Base-by-base conservation (phyloP, 2,797 vertebrate species). In the Chaenodraco wilsoni region DNA sequence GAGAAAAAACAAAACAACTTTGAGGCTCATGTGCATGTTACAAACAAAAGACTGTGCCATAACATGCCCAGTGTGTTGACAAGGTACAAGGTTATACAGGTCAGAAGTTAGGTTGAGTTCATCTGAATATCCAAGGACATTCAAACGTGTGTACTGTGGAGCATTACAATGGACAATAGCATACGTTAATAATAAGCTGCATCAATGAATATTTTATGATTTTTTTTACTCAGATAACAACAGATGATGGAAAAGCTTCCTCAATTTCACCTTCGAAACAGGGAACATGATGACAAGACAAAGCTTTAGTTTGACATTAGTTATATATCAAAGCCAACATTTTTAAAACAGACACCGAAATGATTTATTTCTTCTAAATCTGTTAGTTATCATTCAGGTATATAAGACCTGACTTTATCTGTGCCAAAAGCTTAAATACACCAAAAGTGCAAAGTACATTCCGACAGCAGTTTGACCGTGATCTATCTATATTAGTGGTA, bases 61-160 rank as follows among this genome's bases (percentile, higher is more conserved):
- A 85, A 81, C 61, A 77, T 19, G 9, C 11, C 51, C 9, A 54
- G 48, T 23, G 27, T 72, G 67, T 61, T 12, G 49, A 55, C 3
- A 23, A 67, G 63, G 49, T 66, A n/a, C 79, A 72, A 73, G 78
- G 79, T 84, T 15, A 73, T 16, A 10, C 33, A 74, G 82, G 84
- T 87, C 70, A 87, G 27, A 63, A 17, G 73, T 72, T 51, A 76
- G 1, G 3, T 64, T 0, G 60, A 84, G 81, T 74, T 91, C 71
- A 82, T 1, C 50, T 27, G 6, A 55, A 54, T 60, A 19, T 54
- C 3, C 51, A 0, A 44, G 23, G 21, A 15, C 31, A n/a, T 58
- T 70, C 16, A 69, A 27, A 65, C 23, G 2, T 66, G n/a, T 55
- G 66, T 8, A 12, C 49, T 43, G 11, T 2, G 46, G 56, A 31